Conservation (phyloP, 2,797 vertebrate species). For the Oreochromis mossambicus region DNA sequence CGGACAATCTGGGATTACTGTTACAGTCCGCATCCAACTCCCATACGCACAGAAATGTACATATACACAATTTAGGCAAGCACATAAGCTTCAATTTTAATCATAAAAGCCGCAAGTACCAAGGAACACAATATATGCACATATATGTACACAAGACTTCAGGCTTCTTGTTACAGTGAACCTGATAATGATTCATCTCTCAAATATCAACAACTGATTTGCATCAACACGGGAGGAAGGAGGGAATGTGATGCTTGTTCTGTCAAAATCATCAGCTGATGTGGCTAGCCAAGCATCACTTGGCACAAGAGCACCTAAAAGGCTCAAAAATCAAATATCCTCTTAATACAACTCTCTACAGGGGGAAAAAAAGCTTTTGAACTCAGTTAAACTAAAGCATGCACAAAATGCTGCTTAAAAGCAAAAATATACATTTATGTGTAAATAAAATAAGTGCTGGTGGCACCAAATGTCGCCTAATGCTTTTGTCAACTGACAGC, state of each 20-base stretch:
- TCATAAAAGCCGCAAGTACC: fast-evolving
- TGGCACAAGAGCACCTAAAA: not conserved
- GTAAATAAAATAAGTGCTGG: not conserved
- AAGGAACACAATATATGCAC: not conserved
- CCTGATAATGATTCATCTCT: not conserved
- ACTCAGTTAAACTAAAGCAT: not conserved
- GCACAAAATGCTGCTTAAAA: not conserved
- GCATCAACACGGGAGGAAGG: not conserved
- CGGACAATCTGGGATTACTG: constrained; percentile 51
- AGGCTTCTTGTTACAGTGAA: not conserved
- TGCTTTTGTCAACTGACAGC: constrained; percentile 61
- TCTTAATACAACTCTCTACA: not conserved
- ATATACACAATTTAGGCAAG: not conserved
- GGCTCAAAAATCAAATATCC: not conserved
- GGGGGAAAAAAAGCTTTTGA: not conserved
- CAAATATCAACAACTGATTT: not conserved
- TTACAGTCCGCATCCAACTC: constrained; percentile 1
- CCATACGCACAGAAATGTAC: not conserved
- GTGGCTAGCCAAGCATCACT: not conserved
- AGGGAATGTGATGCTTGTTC: not conserved
- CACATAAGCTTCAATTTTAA: not conserved
- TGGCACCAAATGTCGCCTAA: constrained; percentile 9
- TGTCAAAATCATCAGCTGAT: not conserved
- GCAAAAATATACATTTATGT: not conserved
- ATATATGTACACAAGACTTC: not conserved